Conservation (phyloP, 2,888 invertebrate genomes). For the Eupithecia subfuscata region DNA sequence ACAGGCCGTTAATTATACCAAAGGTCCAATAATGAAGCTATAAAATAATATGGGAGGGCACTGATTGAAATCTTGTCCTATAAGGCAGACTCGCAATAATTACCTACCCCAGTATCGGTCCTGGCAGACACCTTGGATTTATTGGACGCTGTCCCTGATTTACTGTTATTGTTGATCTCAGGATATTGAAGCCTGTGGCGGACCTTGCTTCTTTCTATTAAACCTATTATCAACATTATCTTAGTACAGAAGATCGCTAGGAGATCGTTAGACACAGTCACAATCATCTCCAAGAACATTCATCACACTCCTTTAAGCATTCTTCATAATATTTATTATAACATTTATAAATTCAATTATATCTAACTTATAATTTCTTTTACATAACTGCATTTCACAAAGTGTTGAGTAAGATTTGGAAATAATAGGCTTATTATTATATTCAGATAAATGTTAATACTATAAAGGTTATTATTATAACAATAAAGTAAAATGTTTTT, state of each 20-base stretch:
- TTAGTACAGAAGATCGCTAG: background rate
- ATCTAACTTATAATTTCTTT: no score
- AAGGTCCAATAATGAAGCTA: constrained; percentile 3
- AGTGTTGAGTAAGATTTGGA: no score
- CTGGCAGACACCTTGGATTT: constrained; percentile 42
- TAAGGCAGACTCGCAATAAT: constrained; percentile 16
- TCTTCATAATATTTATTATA: no score
- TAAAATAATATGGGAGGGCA: constrained; percentile 15
- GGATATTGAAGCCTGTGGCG: constrained; percentile 14
- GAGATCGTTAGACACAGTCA: background rate
- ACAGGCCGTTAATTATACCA: background rate
- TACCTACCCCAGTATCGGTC: constrained; percentile 21
- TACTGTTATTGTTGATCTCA: constrained; percentile 38
- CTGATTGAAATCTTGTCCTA: constrained; percentile 19
- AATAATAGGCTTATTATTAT: no score
- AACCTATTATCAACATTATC: background rate
- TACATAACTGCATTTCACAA: no score
- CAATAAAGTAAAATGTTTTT: no score
- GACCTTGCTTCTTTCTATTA: background rate
- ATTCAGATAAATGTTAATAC: no score
- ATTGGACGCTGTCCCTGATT: constrained; percentile 44
- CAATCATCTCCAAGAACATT: background rate
- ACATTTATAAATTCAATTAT: no score
- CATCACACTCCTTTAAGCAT: background rate
- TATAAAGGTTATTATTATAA: no score